Conservation (phyloP, 2,888 invertebrate species). For the Venusia cambrica region DNA sequence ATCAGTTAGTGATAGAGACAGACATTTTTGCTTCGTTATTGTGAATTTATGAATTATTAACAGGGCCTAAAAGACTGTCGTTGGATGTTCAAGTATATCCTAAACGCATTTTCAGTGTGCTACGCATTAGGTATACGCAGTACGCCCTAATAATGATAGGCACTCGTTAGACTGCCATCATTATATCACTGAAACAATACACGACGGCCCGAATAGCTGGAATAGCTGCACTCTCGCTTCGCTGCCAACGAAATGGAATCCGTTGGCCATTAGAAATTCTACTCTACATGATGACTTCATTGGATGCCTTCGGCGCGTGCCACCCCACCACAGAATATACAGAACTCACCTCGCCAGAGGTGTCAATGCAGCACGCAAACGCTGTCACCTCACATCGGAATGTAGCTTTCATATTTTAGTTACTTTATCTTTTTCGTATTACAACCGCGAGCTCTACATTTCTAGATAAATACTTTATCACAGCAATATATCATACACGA, state of each 20-base stretch:
- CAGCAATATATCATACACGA: conserved; percentile 20
- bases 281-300: conserved; percentile 71
- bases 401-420: conserved; percentile 41
- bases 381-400: conserved; percentile 36
- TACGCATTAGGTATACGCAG: no score
- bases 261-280: conserved; percentile 73
- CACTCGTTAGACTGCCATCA: conserved; percentile 32
- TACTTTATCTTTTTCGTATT: conserved; percentile 11
- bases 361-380: conserved; percentile 42
- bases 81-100: conserved; percentile 18
- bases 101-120: conserved; percentile 19
- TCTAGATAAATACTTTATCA: conserved; percentile 13
- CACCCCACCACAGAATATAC: conserved; percentile 30
- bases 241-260: conserved; percentile 77
- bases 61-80: no score
- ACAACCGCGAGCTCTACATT: conserved; percentile 3
- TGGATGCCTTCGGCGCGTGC: conserved; percentile 60
- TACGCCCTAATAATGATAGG: conserved; percentile 24
- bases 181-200: conserved; percentile 52
- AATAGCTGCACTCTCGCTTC: conserved; percentile 68
- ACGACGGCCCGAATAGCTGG: conserved; percentile 63
- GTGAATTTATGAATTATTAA: no score
- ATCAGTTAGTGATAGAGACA: no score
- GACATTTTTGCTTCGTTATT: no score
- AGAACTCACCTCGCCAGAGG: conserved; percentile 20